Conservation (phyloP, 2,797 vertebrate genomes). For the Myripristis murdjan region DNA sequence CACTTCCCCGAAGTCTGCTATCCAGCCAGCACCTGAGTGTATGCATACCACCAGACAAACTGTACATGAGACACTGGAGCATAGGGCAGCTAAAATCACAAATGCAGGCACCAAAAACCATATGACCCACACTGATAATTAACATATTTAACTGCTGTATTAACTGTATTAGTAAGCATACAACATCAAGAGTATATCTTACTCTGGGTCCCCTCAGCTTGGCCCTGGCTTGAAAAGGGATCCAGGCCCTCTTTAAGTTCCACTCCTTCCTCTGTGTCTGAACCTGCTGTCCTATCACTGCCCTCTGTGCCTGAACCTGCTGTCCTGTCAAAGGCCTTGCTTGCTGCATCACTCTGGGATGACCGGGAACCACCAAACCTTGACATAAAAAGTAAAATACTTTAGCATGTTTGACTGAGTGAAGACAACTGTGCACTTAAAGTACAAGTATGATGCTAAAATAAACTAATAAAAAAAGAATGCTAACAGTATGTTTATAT, state of each 20-base stretch:
- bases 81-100: neutral
- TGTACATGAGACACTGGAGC: conserved; percentile 13
- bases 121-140: neutral
- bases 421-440: neutral
- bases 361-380: conserved; percentile 90
- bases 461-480: neutral
- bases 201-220: conserved; percentile 63
- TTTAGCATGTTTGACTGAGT: neutral
- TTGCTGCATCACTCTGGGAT: conserved; percentile 80
- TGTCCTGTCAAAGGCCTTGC: conserved; percentile 70
- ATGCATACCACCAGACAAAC: conserved; percentile 5
- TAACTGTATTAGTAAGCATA: neutral
- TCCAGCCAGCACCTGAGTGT: conserved; percentile 85
- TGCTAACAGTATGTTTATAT: neutral
- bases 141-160: no score
- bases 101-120: neutral
- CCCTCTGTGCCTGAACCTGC: conserved; percentile 46
- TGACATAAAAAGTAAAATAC: conserved; percentile 26
- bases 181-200: conserved; percentile 27
- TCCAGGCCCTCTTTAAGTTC: conserved; percentile 72
- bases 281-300: conserved; percentile 72
- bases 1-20: conserved; percentile 87
- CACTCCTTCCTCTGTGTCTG: conserved; percentile 79
- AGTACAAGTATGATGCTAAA: neutral
- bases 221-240: conserved; percentile 69